Base-by-base conservation (phyloP, 1,140 invertebrate species). In the Megalopta genalis region DNA sequence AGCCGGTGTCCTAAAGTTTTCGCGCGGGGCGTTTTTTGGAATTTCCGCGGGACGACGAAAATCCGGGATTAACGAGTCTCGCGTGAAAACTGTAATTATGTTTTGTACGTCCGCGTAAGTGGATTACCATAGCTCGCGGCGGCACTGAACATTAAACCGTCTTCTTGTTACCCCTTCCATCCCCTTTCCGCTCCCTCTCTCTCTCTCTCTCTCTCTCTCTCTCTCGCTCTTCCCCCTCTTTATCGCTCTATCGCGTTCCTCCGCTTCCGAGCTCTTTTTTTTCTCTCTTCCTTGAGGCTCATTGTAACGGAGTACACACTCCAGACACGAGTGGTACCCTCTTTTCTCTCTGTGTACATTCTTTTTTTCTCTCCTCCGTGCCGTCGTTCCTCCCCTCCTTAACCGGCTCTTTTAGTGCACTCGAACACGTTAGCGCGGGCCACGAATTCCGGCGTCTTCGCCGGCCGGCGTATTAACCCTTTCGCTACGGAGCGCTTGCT, bases 291-390 rank as follows among this genome's bases (percentile, higher is more conserved):
- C 54, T 27, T n/a, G 23, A 23, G 39, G 52, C 77, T 75, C 77
- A 52, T 75, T 80, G 70, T 67, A 80, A 74, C 77, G 64, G 71
- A 80, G 52, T 80, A 67, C 64, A 57, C 46, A 67, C 71, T 75
- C 77, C 9, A 80, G 39, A 39, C 64, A 27, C 62, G 71, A 74
- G 77, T 71, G 77, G 14, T 68, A 66, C 52, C 52, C 77, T 71
- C 70, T 67, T 32, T 66, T 65, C 52, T 65, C 52, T 39, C 52
- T 25, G 71, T 75, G 71, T 67, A 74, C 46, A 49, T 75, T 75
- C 62, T 66, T 59, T 59, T 59, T n/a, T 23, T 23, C 32, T 32
- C 32, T 1, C 32, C 32, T 1, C 32, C n/a, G n/a, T n/a, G 57
- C 63, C 16, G n/a, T 27, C 60, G 32, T 66, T 73, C 54, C 60